Evolutionary conservation across 2,888 invertebrate species (phyloP), one percentile per base, ranked within the genome.

Genomic region (Junonia oenone): DNA sequence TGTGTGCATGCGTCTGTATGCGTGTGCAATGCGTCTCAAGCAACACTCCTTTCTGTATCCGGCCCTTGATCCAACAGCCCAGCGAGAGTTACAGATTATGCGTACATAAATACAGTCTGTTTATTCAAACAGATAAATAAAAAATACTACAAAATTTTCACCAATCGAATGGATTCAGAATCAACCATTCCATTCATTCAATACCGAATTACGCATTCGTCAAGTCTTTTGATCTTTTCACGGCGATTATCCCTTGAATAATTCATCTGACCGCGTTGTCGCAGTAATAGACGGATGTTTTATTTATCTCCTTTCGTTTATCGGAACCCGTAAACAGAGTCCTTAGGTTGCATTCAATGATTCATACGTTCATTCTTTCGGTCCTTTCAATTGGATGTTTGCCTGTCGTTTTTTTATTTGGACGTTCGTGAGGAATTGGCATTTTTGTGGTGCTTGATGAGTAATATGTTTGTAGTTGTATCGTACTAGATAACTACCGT

Each of bases 161-260:
- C 31, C 15, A 33, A 33, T 35, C 38, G 9, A 38, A 15, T 29
- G 46, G 11, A n/a, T 19, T 47, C 19, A 22, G 26, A 49, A 49
- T 49, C 22, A 31, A 31, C 49, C 17, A 29, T 43, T 35, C 43
- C 50, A 26, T 47, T 55, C 57, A 47, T 45, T 51, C 62, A 31
- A 51, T 50, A 51, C 65, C 56, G 58, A 63, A 63, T 63, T 67
- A 62, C 59, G 63, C 61, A 59, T 62, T 66, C 61, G 62, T 59
- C n/a, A 58, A 62, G 57, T 63, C 48, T 61, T 78, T 77, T 77
- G 76, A 79, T 78, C 69, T 72, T 64, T 71, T 65, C 73, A 69
- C 67, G 67, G 68, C 68, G 70, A 75, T 76, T 74, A 74, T 73
- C 58, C 65, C 33, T 48, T 72, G 78, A 76, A 77, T 77, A 63